Percentiles rank a stretch among this genome's conserved stretches.
Evolutionary conservation across 2,113 vertebrate genomes (phyloP).

Genomic region (Sceloporus tristichus): DNA sequence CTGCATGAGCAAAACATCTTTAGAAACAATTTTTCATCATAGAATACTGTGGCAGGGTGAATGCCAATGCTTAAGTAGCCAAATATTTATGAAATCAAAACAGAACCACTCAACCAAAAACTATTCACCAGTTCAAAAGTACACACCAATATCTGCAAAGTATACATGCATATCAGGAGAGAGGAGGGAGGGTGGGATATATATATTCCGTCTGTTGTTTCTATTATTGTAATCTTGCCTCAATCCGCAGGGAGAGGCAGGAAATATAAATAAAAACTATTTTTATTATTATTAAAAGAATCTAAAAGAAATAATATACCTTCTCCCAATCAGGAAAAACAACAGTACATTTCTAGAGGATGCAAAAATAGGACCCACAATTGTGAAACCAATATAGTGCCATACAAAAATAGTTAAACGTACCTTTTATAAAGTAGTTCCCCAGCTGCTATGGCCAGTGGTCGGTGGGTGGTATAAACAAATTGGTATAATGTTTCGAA

Average conservation of each 20-base stretch:
- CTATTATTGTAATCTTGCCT: no score
- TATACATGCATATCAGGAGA: neutral
- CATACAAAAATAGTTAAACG: slow-evolving; percentile 41
- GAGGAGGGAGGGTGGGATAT: no score
- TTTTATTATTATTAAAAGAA: no score
- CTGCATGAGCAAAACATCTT: neutral
- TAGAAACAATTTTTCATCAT: neutral
- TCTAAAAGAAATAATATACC: no score
- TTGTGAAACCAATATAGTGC: neutral
- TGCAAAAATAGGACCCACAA: neutral
- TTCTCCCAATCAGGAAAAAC: no score
- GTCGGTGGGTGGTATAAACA: slow-evolving; percentile 88
- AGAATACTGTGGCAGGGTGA: neutral
- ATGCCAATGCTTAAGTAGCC: neutral
- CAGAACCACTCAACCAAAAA: neutral
- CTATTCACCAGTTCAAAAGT: neutral
- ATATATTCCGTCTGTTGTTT: no score
- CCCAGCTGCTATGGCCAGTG: slow-evolving; percentile 86
- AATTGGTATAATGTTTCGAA: slow-evolving; percentile 84
- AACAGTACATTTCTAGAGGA: slow-evolving; percentile 14
- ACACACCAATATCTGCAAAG: neutral
- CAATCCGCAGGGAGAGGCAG: no score
- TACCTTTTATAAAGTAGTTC: slow-evolving; percentile 89
- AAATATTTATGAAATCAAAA: neutral
- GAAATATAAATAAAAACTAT: no score